These are phyloP conservation scores for Babylonia areolata DNA, from an alignment of 1,140 invertebrate species.

Conservation along the genomic window DNA sequence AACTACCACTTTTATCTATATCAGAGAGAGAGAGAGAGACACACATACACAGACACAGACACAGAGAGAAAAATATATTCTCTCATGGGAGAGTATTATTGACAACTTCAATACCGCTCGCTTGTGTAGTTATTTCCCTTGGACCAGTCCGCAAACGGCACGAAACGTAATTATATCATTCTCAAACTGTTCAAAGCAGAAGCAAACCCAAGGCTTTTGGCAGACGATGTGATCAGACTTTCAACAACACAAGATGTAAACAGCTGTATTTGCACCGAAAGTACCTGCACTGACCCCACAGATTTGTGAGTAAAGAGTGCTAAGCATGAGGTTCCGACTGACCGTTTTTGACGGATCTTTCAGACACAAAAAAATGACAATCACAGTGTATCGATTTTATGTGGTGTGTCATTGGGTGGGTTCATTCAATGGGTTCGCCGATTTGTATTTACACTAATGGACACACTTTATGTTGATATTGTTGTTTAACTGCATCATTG, in stretches of 20 bases:
- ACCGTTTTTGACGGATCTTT: neutral
- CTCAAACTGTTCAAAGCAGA: neutral
- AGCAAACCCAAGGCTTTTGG: conserved; percentile 28
- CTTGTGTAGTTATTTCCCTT: neutral
- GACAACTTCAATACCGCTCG: too few relatives aligned
- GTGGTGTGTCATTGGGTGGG: conserved; percentile 15
- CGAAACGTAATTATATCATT: conserved; percentile 18
- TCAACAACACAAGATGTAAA: conserved; percentile 15
- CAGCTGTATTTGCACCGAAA: conserved; percentile 3
- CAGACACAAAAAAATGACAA: neutral
- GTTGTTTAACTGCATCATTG: too few relatives aligned
- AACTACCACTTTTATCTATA: too few relatives aligned
- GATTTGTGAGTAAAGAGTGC: neutral
- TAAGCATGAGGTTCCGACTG: neutral
- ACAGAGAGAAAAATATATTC: too few relatives aligned
- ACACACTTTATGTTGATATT: too few relatives aligned
- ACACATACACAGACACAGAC: too few relatives aligned
- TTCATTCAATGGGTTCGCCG: neutral
- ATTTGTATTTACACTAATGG: too few relatives aligned
- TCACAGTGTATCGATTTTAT: neutral
- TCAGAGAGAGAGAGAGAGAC: too few relatives aligned
- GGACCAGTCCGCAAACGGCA: conserved; percentile 15
- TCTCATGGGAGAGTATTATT: too few relatives aligned
- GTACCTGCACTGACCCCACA: neutral
- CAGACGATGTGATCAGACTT: neutral